Conservation (phyloP, 2,113 vertebrate genomes). For the Sprattus sprattus region DNA sequence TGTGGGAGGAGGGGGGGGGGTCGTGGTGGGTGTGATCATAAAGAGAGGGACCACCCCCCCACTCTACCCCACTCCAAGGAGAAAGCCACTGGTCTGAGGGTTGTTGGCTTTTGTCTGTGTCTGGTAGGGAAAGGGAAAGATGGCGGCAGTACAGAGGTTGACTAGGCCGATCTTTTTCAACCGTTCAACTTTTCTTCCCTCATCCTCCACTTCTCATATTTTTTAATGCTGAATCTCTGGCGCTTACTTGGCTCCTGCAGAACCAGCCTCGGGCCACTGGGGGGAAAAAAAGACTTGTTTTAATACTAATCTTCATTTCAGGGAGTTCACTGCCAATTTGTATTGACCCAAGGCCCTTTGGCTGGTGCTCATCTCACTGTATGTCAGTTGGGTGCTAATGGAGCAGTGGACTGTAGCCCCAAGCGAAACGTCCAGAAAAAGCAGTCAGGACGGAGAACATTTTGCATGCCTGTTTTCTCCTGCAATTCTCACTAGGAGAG, state of each 20-base stretch:
- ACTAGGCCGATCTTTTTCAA: conserved; percentile 43
- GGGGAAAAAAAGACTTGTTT: conserved; percentile 34
- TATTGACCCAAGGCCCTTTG: conserved; percentile 48
- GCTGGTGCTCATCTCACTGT: conserved; percentile 51
- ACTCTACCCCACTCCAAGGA: conserved; percentile 33
- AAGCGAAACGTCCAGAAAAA: conserved; percentile 34
- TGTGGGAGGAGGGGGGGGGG: not conserved
- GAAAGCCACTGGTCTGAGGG: conserved; percentile 47
- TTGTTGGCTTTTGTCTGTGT: conserved; percentile 54
- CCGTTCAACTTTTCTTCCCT: conserved; percentile 1
- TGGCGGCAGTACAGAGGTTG: conserved; percentile 61
- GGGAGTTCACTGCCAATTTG: conserved; percentile 42
- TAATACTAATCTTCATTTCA: conserved; percentile 48
- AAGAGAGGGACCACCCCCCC: too few relatives aligned
- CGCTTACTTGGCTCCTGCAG: conserved; percentile 47
- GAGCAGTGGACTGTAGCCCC: conserved; percentile 32
- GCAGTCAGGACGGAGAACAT: too few relatives aligned
- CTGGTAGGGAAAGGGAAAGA: conserved; percentile 25
- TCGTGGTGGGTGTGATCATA: not conserved
- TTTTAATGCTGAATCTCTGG: not conserved
- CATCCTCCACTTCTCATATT: not conserved
- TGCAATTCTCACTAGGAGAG: conserved; percentile 4
- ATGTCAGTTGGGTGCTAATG: conserved; percentile 43
- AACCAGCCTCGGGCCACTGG: conserved; percentile 43
- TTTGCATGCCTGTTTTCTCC: conserved; percentile 29